phyloP scores from a whole-genome alignment of 2,113 vertebrate genomes.

The Maccullochella peelii region DNA sequence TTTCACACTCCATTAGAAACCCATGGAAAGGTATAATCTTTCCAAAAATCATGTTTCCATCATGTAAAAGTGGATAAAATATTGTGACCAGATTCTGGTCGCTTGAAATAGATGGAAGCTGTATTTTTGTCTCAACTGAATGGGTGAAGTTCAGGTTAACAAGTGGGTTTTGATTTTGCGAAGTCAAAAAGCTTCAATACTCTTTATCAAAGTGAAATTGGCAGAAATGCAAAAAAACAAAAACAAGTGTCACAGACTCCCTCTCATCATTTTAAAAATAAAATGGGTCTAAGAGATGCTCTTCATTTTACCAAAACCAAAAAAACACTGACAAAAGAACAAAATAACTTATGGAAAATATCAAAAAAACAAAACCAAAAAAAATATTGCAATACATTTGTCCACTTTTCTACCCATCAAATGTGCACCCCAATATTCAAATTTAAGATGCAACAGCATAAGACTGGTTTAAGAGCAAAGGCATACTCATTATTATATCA shows the following conservation, averaged over 20 bases:
- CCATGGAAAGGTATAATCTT: conserved; percentile 63
- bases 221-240: conserved; percentile 8
- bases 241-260: not conserved
- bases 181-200: not conserved
- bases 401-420: conserved; percentile 25
- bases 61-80: conserved; percentile 56
- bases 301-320: not conserved
- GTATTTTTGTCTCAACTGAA: not conserved
- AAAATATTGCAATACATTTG: conserved; percentile 33
- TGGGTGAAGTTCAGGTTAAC: not conserved
- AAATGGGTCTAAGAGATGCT: not conserved
- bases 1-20: conserved; percentile 62
- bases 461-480: conserved; percentile 35
- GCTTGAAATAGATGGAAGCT: conserved; percentile 40
- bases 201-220: conserved; percentile 16
- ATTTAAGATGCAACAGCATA: conserved; percentile 35
- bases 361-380: not conserved
- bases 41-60: conserved; percentile 51
- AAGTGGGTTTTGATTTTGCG: not conserved
- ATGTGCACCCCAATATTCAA: conserved; percentile 36
- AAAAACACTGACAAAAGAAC: conserved; percentile 16
- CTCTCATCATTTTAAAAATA: conserved; percentile 32
- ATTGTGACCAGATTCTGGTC: conserved; percentile 63
- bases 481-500: conserved; percentile 6
- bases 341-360: conserved; percentile 57